Evolutionary conservation across 2,113 vertebrate genomes (phyloP).

Genomic region (Mugil cephalus): DNA sequence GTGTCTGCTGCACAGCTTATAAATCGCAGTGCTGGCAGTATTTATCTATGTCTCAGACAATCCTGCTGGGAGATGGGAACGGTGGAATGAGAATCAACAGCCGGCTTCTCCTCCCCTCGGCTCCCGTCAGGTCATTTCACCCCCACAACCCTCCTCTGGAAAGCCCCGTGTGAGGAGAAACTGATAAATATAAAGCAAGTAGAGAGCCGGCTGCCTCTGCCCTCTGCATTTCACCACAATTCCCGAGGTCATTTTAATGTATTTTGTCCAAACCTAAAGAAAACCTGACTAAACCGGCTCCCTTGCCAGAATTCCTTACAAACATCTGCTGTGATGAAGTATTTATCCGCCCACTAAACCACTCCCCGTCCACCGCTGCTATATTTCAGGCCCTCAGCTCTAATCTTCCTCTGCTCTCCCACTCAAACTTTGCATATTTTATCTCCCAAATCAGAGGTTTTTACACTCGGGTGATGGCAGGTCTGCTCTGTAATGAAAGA

Average conservation of each 20-base stretch:
- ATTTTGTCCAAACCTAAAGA: slow-evolving; percentile 48
- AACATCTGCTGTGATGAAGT: slow-evolving; percentile 20
- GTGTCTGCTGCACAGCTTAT: slow-evolving; percentile 75
- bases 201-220: slow-evolving; percentile 43
- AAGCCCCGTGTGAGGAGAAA: slow-evolving; percentile 70
- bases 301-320: slow-evolving; percentile 18
- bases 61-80: slow-evolving; percentile 73
- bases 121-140: slow-evolving; percentile 70
- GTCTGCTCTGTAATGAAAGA: slow-evolving; percentile 35
- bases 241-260: slow-evolving; percentile 66
- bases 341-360: slow-evolving; percentile 32
- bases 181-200: slow-evolving; percentile 77
- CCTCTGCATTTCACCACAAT: slow-evolving; percentile 43
- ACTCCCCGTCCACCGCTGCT: slow-evolving; percentile 7
- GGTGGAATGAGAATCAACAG: slow-evolving; percentile 81
- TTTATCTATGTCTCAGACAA: slow-evolving; percentile 81
- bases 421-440: slow-evolving; percentile 56
- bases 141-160: slow-evolving; percentile 48
- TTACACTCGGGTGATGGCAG: slow-evolving; percentile 29
- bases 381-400: slow-evolving; percentile 31
- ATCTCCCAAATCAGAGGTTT: slow-evolving; percentile 43
- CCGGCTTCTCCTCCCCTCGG: slow-evolving; percentile 62
- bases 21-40: slow-evolving; percentile 78
- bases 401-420: slow-evolving; percentile 31
- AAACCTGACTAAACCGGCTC: slow-evolving; percentile 19